A percentile compares a stretch with the other conserved stretches of the same genome.
phyloP scores from a whole-genome alignment of 2,888 invertebrate species.

The Ischnus inquisitorius region DNA sequence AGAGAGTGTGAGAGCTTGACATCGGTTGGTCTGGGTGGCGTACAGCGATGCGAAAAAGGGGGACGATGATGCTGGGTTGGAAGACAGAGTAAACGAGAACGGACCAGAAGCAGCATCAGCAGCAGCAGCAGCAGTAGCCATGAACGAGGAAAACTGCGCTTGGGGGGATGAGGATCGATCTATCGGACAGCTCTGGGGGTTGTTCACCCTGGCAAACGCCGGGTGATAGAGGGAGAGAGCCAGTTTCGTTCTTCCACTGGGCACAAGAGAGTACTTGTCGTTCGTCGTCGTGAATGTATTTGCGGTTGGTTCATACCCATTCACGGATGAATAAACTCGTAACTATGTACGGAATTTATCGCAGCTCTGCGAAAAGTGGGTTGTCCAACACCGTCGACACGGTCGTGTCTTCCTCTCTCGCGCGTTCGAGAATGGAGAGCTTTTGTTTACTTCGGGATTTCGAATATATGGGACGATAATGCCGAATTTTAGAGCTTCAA shows the following conservation, averaged over 20 bases:
- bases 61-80: conserved; percentile 9
- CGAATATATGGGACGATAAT: neutral
- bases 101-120: conserved; percentile 21
- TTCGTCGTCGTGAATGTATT: neutral
- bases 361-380: neutral
- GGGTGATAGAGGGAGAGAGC: neutral
- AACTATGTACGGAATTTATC: conserved; percentile 17
- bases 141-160: conserved; percentile 22
- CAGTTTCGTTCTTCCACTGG: neutral
- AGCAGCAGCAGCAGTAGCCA: neutral
- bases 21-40: neutral
- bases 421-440: neutral
- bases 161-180: conserved; percentile 44
- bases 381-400: neutral
- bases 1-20: neutral
- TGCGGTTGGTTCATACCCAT: neutral
- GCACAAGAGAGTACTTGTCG: neutral
- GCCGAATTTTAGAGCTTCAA: neutral
- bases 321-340: conserved; percentile 14
- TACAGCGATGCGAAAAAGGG: conserved; percentile 2
- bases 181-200: conserved; percentile 47
- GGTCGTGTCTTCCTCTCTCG: neutral
- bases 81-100: conserved; percentile 17
- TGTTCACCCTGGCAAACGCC: conserved; percentile 20
- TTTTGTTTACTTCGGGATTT: neutral